phyloP scores from a whole-genome alignment of 2,888 invertebrate genomes.

The Acholoe squamosa region DNA sequence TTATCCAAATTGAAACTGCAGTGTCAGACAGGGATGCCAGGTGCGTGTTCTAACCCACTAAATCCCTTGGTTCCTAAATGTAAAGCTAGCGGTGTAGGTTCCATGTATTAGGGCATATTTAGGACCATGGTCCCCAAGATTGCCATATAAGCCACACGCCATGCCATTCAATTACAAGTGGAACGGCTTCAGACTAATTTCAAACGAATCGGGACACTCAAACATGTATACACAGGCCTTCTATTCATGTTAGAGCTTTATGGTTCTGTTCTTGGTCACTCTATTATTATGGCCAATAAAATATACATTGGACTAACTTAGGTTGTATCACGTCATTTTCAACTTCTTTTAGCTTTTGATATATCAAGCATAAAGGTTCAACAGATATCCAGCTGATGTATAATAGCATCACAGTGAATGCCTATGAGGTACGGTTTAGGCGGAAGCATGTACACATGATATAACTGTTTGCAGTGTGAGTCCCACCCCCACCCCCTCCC shows the following conservation, averaged over 20 bases:
- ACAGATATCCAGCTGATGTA: no score
- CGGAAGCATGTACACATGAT: no score
- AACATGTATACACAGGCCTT: neutral
- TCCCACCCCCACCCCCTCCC: no score
- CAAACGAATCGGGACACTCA: neutral
- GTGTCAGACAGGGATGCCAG: neutral
- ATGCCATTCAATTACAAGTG: neutral
- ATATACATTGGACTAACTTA: no score
- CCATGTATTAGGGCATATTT: neutral
- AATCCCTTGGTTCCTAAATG: neutral
- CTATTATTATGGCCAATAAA: no score
- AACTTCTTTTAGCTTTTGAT: no score
- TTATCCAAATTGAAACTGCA: conserved; percentile 18
- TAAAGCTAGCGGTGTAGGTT: neutral
- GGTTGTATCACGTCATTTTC: no score
- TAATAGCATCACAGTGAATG: no score
- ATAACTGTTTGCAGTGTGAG: no score
- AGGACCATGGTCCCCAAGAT: neutral
- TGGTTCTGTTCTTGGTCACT: no score
- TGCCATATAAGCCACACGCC: neutral
- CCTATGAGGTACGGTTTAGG: no score
- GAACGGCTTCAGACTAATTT: neutral
- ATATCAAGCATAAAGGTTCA: no score
- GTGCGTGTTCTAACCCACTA: neutral
- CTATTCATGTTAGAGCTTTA: neutral